Evolutionary conservation across 2,113 vertebrate species (phyloP), one percentile per base, ranked within the genome.

Genomic region (Galeopterus variegatus): DNA sequence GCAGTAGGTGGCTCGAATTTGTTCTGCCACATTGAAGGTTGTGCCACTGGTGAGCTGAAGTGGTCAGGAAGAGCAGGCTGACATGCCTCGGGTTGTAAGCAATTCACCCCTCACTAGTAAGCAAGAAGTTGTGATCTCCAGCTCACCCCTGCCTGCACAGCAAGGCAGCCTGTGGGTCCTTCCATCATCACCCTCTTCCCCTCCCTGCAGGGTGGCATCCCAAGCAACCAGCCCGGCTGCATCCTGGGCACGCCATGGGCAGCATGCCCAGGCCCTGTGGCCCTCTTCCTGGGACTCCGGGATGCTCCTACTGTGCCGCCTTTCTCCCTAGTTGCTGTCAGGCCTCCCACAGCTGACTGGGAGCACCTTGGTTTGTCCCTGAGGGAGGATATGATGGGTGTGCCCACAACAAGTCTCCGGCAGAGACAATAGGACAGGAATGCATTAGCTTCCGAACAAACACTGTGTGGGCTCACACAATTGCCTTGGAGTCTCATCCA

Each of bases 321-420:
- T 94, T 70, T 88, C 93, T 89, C 96, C 93, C 72, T 31, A 1
- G 15, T 41, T 65, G 79, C 92, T 88, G 8, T 58, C 0, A 3
- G 88, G 95, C 96, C 81, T 95, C 90, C 87, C 92, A 80, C 96
- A 84, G 86, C 83, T 31, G 36, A 85, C 75, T 73, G 23, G 1
- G 4, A 96, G 95, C 97, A 94, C 97, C 98, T 96, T 75, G 95
- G 98, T 96, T 89, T 93, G 91, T 88, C 97, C 97, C 95, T 0
- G 14, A 96, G 98, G 96, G 98, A 98, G 98, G 98, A 98, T 97
- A 52, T 97, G 96, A 95, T 96, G 97, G 98, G 98, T 96, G 98
- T 97, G 97, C 89, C 97, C 94, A 97, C 96, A 97, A 97, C 97
- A 97, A 97, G 97, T 81, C 97, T 97, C 95, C 50, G 0, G 69